Base-by-base conservation (phyloP, 2,113 vertebrate species). In the Actenoides lindsayi region DNA sequence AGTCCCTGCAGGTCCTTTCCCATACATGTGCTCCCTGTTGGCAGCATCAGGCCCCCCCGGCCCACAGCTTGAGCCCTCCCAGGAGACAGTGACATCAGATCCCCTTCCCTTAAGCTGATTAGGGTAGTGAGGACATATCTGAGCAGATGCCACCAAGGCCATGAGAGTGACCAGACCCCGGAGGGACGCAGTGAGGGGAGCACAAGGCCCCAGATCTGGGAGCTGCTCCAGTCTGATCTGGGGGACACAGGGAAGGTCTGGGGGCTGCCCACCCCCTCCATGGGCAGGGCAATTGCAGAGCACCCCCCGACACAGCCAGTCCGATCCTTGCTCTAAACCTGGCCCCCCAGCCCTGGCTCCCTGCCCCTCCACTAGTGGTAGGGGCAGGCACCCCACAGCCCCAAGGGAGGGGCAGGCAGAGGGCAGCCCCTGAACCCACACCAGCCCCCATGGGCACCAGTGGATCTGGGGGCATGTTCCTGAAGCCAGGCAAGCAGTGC, bases 41-140 rank as follows among this genome's bases (percentile, higher is more conserved):
- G 77, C 56, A 68, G 35, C 41, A 46, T 24, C 44, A 87, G 17
- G 0, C 6, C 6, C 25, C 11, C 13, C 10, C 9, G 6, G 2
- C 20, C 46, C 10, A 8, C 30, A 82, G 53, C 65, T 53, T 79
- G 84, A 93, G 59, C 41, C 81, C 68, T 78, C 30, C 28, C 20
- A 77, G 64, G 60, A 78, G 71, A 56, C 44, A 7, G 23, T 74
- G 83, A 63, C 77, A 91, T 89, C 56, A 87, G 57, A 87, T 94
- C 69, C 70, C 57, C 50, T 53, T 74, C 78, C 50, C 44, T 82
- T 96, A 95, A 96, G 93, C 94, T 78, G 85, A 91, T 96, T 94
- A 97, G 56, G 21, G 51, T 51, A 78, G 51, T 8, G 30, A 84
- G 60, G 51, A 60, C 16, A 5, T 7, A 1, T 60, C 30, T 1